Percentiles rank a stretch among this genome's conserved stretches.
phyloP scores from a whole-genome alignment of 92 coral and sea anemone genomes.

The Heliopora coerulea region DNA sequence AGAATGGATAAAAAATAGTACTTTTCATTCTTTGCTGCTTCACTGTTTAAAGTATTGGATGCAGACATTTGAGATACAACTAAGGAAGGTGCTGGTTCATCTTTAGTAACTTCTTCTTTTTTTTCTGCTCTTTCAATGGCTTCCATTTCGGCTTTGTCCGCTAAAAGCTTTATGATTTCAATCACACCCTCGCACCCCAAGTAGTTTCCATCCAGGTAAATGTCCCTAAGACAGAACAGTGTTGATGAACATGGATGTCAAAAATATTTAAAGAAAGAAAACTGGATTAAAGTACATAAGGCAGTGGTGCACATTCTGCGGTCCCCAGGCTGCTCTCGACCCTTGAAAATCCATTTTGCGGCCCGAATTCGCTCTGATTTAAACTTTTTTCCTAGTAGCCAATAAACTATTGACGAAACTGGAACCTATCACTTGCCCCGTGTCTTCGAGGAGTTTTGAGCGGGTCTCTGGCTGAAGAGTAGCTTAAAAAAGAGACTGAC shows the following conservation, averaged over 20 bases:
- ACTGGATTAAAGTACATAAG: no score
- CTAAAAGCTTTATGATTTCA: slow-evolving; percentile 87
- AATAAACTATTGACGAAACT: no score
- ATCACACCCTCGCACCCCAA: slow-evolving; percentile 94
- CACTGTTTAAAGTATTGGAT: slow-evolving; percentile 51
- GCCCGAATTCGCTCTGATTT: no score
- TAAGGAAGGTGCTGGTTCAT: slow-evolving; percentile 40
- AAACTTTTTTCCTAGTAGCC: no score
- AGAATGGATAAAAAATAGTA: background rate
- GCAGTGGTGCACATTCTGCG: no score
- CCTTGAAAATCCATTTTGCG: no score
- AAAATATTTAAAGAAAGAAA: background rate
- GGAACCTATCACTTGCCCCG: no score
- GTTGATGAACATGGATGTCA: background rate
- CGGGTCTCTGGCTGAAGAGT: no score
- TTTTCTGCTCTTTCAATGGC: slow-evolving; percentile 79
- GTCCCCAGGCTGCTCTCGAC: no score
- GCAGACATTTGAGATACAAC: slow-evolving; percentile 67
- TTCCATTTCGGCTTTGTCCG: slow-evolving; percentile 98
- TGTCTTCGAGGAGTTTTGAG: no score
- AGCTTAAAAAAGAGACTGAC: no score
- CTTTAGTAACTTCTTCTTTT: slow-evolving; percentile 47
- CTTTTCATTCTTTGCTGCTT: background rate
- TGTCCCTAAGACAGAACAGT: slow-evolving; percentile 54
- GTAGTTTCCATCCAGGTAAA: slow-evolving; percentile 91